Base-by-base conservation (phyloP, 1,140 invertebrate genomes). In the Vollenhovia emeryi region DNA sequence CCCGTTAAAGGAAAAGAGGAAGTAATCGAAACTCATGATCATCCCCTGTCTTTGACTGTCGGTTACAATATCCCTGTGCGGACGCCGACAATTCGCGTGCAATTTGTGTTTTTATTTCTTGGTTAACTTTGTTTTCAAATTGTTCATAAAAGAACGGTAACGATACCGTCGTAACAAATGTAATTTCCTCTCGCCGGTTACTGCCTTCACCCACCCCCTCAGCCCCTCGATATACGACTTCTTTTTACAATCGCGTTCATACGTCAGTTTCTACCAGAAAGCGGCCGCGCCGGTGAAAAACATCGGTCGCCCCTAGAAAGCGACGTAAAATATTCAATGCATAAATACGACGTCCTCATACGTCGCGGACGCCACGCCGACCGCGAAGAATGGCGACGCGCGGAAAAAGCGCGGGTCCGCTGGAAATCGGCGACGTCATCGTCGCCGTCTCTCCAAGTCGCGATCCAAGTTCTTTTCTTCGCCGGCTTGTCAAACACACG, bases 261-360 rank as follows among this genome's bases (percentile, higher is more conserved):
- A 36, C 3, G n/a, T 78, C n/a, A 24, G 43, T 45, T 40, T 78
- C n/a, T 21, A 40, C 1, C 13, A 3, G 30, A 48, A 33, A 27
- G 43, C 43, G 57, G 62, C 13, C n/a, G n/a, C n/a, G n/a, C n/a
- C 30, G 36, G 36, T n/a, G 30, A 36, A 62, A 62, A 62, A 45
- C 21, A 15, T 79, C 33, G 27, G 21, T 50, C 33, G 68, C 21
- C 21, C n/a, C 8, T 18, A 9, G 21, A 52, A 52, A 30, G 45
- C 33, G 45, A 79, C n/a, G n/a, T 79, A 66, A 79, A 79, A 79
- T 66, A 66, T 79, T 79, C 75, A 79, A 66, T 66, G 59, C 43
- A 60, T 66, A 68, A 79, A 55, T 68, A 79, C 60, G 52, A 78
- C 30, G 43, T 15, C 43, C 33, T 68, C 76, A 45, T 68, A 66